Base-by-base conservation (phyloP, 2,113 vertebrate genomes). In the Mungos mungo region DNA sequence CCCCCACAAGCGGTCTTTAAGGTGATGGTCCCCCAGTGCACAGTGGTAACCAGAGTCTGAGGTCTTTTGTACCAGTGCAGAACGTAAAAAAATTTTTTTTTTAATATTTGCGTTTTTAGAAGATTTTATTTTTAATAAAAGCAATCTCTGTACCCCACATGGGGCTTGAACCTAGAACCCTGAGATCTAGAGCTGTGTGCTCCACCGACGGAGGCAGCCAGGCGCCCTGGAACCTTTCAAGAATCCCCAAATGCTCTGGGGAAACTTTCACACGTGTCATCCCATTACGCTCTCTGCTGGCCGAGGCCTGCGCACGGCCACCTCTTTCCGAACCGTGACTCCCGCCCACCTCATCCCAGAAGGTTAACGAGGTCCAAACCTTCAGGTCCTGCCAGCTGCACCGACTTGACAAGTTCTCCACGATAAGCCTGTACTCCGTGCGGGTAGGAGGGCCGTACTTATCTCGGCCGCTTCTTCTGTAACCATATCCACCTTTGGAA, bases 301-400 rank as follows among this genome's bases (percentile, higher is more conserved):
- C 63, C 38, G 65, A 23, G 23, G 47, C 25, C 45, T 13, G 50
- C 33, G 27, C 33, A 90, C 65, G 76, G 52, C 47, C 18, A 90
- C 41, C 72, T 87, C 63, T 83, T 96, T 92, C 25, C 74, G 54
- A 90, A 47, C 45, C 21, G n/a, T 74, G 95, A 93, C 29, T 72
- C 93, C 92, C 92, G 86, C 92, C 91, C 93, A 94, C 47, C 23
- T 88, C n/a, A 96, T 47, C 88, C 97, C 94, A 95, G 11, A 87
- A 95, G 23, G 41, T 92, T 74, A 96, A 97, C 0, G 80, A 96
- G 41, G 83, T 96, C 90, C 98, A 57, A 99, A 99, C 99, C 99
- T 99, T 99, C 82, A 99, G 98, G 98, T 99, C 99, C 98, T 99
- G 99, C 99, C 99, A 99, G 98, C 99, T 99, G 98, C 99, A 99